Percentiles rank a stretch among this genome's conserved stretches.
phyloP scores from a whole-genome alignment of 2,888 invertebrate species.

The Leptinotarsa tumamoca region DNA sequence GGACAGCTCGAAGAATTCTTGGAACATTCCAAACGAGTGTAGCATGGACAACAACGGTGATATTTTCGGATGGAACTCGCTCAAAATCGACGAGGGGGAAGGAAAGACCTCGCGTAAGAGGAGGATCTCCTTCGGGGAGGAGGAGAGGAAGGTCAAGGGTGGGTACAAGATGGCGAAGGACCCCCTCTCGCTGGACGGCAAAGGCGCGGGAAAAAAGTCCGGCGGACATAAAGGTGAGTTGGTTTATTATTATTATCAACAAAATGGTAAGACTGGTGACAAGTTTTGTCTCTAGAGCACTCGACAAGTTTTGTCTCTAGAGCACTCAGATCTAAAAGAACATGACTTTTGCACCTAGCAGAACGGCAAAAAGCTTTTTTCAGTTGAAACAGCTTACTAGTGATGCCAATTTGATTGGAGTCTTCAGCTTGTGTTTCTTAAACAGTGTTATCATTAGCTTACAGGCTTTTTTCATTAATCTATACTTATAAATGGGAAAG shows the following conservation, averaged over 20 bases:
- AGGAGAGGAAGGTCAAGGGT: slow-evolving; percentile 46
- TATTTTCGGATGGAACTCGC: slow-evolving; percentile 64
- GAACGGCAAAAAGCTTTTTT: too few relatives aligned
- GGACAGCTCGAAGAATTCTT: slow-evolving; percentile 58
- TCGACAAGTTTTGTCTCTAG: too few relatives aligned
- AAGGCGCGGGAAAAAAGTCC: slow-evolving; percentile 48
- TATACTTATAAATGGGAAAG: too few relatives aligned
- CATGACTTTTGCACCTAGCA: too few relatives aligned
- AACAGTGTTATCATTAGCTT: too few relatives aligned
- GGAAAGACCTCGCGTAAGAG: slow-evolving; percentile 27
- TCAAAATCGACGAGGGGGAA: slow-evolving; percentile 61
- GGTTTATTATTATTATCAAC: not conserved
- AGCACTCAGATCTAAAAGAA: too few relatives aligned
- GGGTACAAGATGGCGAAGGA: slow-evolving; percentile 42
- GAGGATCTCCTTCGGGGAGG: slow-evolving; percentile 26
- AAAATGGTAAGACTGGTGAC: too few relatives aligned
- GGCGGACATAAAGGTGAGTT: slow-evolving; percentile 55
- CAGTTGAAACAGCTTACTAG: too few relatives aligned
- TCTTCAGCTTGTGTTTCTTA: too few relatives aligned
- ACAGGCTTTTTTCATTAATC: too few relatives aligned
- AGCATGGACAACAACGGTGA: slow-evolving; percentile 63
- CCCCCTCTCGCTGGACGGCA: slow-evolving; percentile 52
- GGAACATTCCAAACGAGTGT: slow-evolving; percentile 59
- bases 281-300: too few relatives aligned
- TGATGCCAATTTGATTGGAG: too few relatives aligned